A percentile compares a stretch with the other conserved stretches of the same genome.
Conservation (phyloP, 2,113 vertebrate species). For the Tylochromis polylepis region DNA sequence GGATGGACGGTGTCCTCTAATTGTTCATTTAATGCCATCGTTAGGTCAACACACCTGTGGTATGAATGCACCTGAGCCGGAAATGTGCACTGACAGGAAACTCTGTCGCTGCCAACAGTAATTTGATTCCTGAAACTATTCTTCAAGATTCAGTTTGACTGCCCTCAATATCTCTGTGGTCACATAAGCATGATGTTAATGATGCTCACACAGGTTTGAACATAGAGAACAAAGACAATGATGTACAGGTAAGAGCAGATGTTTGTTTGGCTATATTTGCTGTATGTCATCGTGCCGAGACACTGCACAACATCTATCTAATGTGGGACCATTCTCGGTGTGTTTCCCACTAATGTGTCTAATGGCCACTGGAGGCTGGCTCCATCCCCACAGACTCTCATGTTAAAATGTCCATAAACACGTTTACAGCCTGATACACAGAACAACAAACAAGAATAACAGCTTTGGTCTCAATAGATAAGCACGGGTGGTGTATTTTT, state of each 20-base stretch:
- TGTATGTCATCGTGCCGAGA: background rate
- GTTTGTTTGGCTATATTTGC: background rate
- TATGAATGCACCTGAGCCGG: background rate
- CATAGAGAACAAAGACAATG: background rate
- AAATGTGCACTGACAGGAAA: background rate
- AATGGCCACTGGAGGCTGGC: background rate
- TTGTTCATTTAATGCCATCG: background rate
- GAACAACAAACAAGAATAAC: too few species aligned
- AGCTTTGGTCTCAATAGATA: too few species aligned
- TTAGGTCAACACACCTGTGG: background rate
- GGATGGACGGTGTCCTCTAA: background rate
- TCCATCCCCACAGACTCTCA: background rate
- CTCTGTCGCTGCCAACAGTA: background rate
- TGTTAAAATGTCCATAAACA: background rate
- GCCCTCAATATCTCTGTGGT: accelerated
- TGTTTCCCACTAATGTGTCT: too few species aligned
- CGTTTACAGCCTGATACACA: too few species aligned
- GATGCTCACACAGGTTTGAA: background rate
- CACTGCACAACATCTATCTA: background rate
- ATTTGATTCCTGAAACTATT: accelerated
- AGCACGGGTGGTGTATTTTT: too few species aligned
- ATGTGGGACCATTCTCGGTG: background rate
- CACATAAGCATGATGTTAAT: background rate
- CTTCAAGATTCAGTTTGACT: background rate
- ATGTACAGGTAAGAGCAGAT: background rate